phyloP scores from a whole-genome alignment of 2,113 vertebrate genomes.

The Crotalus horridus region DNA sequence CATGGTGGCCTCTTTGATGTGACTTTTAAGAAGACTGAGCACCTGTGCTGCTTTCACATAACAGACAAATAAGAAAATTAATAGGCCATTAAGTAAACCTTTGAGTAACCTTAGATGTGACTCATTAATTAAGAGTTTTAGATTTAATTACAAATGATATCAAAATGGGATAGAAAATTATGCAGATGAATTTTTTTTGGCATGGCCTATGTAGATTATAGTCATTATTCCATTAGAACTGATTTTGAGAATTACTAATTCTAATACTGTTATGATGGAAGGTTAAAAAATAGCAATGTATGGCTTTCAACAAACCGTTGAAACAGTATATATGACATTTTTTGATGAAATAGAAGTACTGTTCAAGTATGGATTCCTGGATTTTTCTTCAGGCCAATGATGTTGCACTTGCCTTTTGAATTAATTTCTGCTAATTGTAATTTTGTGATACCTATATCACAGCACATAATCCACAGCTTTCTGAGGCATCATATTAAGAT shows the following conservation, averaged over 20 bases:
- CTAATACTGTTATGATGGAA: background rate
- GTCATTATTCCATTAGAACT: background rate
- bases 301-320: background rate
- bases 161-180: constrained; percentile 1
- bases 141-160: background rate
- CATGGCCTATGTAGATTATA: background rate
- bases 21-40: constrained; percentile 44
- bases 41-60: constrained; percentile 43
- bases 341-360: background rate
- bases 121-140: background rate
- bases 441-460: background rate
- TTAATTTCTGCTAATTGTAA: background rate
- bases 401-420: background rate
- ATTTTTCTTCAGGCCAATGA: background rate
- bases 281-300: background rate
- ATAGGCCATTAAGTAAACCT: constrained; percentile 52
- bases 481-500: background rate
- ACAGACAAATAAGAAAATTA: constrained; percentile 55
- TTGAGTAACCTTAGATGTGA: constrained; percentile 29
- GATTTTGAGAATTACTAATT: background rate
- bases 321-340: background rate
- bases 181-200: background rate
- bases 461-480: background rate
- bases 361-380: background rate
- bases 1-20: constrained; percentile 66